Conservation (phyloP, 1,140 invertebrate genomes). For the Heliothis subflexa region DNA sequence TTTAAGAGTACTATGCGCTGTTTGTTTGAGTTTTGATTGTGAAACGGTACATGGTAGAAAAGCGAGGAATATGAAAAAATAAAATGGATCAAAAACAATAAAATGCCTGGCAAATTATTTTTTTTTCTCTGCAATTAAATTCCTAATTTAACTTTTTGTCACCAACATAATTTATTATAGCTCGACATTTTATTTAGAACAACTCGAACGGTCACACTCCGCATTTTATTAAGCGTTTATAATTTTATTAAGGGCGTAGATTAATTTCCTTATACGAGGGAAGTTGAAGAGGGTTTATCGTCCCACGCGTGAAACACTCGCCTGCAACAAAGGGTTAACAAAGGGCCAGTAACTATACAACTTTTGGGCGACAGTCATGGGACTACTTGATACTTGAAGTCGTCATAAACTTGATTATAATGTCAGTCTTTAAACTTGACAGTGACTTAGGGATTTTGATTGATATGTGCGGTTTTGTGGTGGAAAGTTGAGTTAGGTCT, state of each 20-base stretch:
- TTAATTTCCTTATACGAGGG: conserved; percentile 40
- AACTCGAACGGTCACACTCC: conserved; percentile 33
- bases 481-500: background rate
- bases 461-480: conserved; percentile 5
- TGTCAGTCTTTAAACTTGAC: conserved; percentile 24
- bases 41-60: too few relatives aligned
- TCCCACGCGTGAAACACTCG: conserved; percentile 34
- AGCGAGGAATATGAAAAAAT: background rate
- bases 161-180: background rate
- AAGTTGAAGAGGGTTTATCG: conserved; percentile 37
- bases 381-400: conserved; percentile 33
- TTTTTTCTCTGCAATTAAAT: background rate
- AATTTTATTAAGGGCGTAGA: conserved; percentile 38
- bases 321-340: conserved; percentile 9
- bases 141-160: conserved; percentile 1
- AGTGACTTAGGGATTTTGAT: conserved; percentile 19
- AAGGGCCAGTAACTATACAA: conserved; percentile 23
- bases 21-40: too few relatives aligned
- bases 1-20: background rate
- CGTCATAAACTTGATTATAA: conserved; percentile 32
- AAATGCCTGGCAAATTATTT: background rate
- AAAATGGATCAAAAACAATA: background rate
- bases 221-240: conserved; percentile 39
- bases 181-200: background rate
- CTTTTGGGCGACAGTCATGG: conserved; percentile 33